These are phyloP conservation scores for Gallinago jamesoni DNA, from an alignment of 2,113 vertebrate genomes.

Conservation along the genomic window DNA sequence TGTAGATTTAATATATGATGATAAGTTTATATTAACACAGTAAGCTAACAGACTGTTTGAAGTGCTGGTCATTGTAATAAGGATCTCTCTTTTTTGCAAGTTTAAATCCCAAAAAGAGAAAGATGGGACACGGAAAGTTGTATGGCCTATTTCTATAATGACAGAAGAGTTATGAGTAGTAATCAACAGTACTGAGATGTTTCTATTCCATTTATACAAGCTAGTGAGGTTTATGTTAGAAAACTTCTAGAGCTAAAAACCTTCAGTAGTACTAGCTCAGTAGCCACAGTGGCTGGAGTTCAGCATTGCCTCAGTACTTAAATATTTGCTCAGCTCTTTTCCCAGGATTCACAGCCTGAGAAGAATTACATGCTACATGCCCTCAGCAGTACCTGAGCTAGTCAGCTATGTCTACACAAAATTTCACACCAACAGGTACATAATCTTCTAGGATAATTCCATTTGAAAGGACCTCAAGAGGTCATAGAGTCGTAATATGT, in stretches of 20 bases:
- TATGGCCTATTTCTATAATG: background rate
- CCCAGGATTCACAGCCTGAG: conserved; percentile 52
- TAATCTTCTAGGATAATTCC: background rate
- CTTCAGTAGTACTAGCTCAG: background rate
- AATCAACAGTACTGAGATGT: background rate
- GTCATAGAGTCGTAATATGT: background rate
- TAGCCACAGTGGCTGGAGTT: conserved; percentile 9
- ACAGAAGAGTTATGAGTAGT: background rate
- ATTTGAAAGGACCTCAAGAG: background rate
- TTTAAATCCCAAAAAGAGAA: background rate
- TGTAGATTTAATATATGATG: background rate
- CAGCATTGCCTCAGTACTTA: conserved; percentile 36
- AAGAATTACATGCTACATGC: conserved; percentile 35
- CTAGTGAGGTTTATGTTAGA: background rate
- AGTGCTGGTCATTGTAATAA: background rate
- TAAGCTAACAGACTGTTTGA: background rate
- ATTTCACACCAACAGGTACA: background rate
- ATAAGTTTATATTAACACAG: background rate
- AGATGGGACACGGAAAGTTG: background rate
- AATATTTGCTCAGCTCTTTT: conserved; percentile 58
- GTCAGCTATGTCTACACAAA: conserved; percentile 1
- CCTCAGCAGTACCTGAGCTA: conserved; percentile 47
- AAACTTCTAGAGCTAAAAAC: background rate
- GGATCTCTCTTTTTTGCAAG: background rate
- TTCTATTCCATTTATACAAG: background rate